Evolutionary conservation across 1,140 invertebrate genomes (phyloP).

Genomic region (Listronotus bonariensis): DNA sequence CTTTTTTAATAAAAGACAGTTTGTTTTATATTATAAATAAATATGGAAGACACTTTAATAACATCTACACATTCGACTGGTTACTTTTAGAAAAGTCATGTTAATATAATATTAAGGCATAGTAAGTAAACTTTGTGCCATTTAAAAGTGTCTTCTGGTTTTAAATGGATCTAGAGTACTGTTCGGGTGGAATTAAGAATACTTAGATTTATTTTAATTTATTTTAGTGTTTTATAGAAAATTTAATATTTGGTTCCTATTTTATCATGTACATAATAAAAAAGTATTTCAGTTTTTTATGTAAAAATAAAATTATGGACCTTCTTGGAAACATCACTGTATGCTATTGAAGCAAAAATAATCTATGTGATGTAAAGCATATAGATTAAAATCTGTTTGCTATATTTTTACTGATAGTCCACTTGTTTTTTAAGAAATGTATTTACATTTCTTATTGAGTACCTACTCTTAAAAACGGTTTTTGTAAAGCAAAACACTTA

Average conservation of each 20-base stretch:
- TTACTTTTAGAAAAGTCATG: too few relatives aligned
- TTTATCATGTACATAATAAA: constrained; percentile 23
- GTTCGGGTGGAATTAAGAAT: constrained; percentile 8
- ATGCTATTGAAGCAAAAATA: not conserved
- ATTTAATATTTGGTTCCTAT: constrained; percentile 22
- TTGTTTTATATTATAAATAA: too few relatives aligned
- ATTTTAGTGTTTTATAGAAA: constrained; percentile 16
- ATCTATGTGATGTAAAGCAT: constrained; percentile 16
- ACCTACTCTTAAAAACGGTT: constrained; percentile 11
- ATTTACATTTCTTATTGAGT: constrained; percentile 3
- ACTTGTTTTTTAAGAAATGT: constrained; percentile 12
- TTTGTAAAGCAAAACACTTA: constrained; percentile 20
- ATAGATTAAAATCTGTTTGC: constrained; percentile 5
- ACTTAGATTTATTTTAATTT: constrained; percentile 12
- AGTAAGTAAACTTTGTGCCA: too few relatives aligned
- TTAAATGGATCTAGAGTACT: constrained; percentile 10
- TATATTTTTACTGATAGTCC: constrained; percentile 16
- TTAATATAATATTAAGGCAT: too few relatives aligned
- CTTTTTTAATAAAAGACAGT: constrained; percentile 7
- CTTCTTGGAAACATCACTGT: constrained; percentile 9
- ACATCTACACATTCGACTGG: too few relatives aligned
- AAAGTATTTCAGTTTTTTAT: constrained; percentile 1
- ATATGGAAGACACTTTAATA: too few relatives aligned
- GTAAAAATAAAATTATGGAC: not conserved
- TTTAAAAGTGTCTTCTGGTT: not conserved